phyloP scores from a whole-genome alignment of 2,113 vertebrate species.

The Ctenodactylus gundi region DNA sequence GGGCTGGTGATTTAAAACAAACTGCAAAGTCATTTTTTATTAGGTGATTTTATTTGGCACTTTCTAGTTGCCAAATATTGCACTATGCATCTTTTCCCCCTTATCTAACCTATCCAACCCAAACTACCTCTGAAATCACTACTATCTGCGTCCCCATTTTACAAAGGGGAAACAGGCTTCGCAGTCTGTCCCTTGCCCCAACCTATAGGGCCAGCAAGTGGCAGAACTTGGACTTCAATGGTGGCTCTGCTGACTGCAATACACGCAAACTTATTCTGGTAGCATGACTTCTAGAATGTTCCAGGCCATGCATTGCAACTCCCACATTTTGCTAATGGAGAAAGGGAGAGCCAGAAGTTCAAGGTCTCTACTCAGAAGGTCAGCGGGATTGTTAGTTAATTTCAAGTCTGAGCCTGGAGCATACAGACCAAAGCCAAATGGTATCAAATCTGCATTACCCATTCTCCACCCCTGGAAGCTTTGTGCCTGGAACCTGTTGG shows the following conservation, averaged over 20 bases:
- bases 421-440: not conserved
- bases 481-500: not conserved
- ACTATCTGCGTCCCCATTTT: not conserved
- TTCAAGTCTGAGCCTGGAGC: not conserved
- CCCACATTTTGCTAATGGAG: not conserved
- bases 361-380: not conserved
- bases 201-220: not conserved
- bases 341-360: not conserved
- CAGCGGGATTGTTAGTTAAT: not conserved
- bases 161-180: not conserved
- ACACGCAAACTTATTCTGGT: rapidly evolving
- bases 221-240: not conserved
- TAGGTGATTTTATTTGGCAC: not conserved
- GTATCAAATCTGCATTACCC: not conserved
- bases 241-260: not conserved
- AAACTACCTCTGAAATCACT: not conserved
- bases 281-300: not conserved
- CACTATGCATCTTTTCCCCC: not conserved
- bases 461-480: not conserved
- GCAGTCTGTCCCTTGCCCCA: not conserved
- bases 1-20: not conserved
- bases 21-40: slow-evolving; percentile 18
- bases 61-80: not conserved
- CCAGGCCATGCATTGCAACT: not conserved
- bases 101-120: not conserved